Base-by-base conservation (phyloP, 2,797 vertebrate genomes). In the Amblyraja radiata region DNA sequence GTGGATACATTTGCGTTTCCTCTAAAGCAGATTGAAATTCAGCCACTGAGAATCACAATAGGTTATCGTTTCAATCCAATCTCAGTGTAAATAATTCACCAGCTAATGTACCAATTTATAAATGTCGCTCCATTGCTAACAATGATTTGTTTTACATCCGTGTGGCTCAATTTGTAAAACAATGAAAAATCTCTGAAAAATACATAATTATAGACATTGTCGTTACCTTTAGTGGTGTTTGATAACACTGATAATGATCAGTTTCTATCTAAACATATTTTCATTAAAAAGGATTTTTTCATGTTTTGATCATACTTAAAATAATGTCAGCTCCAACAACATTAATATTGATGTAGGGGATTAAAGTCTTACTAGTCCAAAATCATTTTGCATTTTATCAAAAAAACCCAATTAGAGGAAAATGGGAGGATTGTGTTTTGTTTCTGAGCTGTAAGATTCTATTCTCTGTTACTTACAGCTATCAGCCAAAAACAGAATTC, bases 161-260 rank as follows among this genome's bases (percentile, higher is more conserved):
- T 46, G 32, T 54, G 18, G 36, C 7, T 32, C 18, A 54, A 74
- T 32, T 74, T 23, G 73, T 76, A 74, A 23, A 74, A 92, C 21
- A 92, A 54, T 92, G 39, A 74, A 92, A 46, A 91, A 74, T 74
- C 88, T 39, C 65, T 73, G 77, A 39, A 91, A 86, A 73, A 39
- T 39, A 6, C 65, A 91, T 4, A 6, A 36, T 39, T 73, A 91
- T 58, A 25, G 2, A 74, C 54, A 74, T 25, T 46, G 25, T n/a
- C 32, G 7, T 74, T 91, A 91, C 74, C 73, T 36, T 21, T 9
- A 54, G 39, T 4, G 10, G 36, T 39, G 13, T 68, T 23, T 39
- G 1, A 65, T 90, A 73, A 0, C 13, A 23, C 9, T 18, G 58
- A 25, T 74, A 74, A 74, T 23, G 25, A 61, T 54, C 23, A 7